Base-by-base conservation (phyloP, 2,888 invertebrate species). In the Cerceris rybyensis region DNA sequence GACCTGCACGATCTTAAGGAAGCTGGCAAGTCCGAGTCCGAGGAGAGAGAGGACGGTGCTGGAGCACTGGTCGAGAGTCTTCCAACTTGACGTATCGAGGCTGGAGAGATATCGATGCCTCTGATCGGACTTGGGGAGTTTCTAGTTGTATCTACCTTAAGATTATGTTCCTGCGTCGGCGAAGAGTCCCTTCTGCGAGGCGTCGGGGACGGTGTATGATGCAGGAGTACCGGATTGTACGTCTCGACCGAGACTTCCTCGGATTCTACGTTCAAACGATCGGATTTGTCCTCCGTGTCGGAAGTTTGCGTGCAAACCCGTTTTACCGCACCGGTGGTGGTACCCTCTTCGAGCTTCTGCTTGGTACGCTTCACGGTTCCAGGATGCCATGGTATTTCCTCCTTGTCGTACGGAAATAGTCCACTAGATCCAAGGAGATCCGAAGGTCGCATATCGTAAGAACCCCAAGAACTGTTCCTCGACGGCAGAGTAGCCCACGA, bases 401-500 rank as follows among this genome's bases (percentile, higher is more conserved):
- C 94, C 81, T 93, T 94, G 80, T 94, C 93, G 85, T 94, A 95
- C 1, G 94, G 93, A 77, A 94, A 94, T 70, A 93, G 89, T n/a
- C 94, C 93, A 80, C 93, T 93, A 28, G 93, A 92, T 57, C 92
- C 91, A 2, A 91, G 81, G 1, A 88, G 74, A 74, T 91, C 89
- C 68, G 91, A 89, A 0, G 93, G 93, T 28, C 94, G 91, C 92
- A 94, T 94, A 86, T 96, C 96, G 87, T 95, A 96, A 7, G 96
- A 95, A 13, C 95, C 95, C 95, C 96, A 95, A 58, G 95, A 95
- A 91, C 95, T 95, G 84, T 95, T 96, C 66, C 96, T 93, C 49
- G 95, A 95, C 0, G 96, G 95, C 70, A 95, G 86, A 5, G 94
- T 94, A 75, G 96, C 96, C 96, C 97, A 97, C 54, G 97, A 96